Base-by-base conservation (phyloP, 2,113 vertebrate genomes). In the Isichthys henryi region DNA sequence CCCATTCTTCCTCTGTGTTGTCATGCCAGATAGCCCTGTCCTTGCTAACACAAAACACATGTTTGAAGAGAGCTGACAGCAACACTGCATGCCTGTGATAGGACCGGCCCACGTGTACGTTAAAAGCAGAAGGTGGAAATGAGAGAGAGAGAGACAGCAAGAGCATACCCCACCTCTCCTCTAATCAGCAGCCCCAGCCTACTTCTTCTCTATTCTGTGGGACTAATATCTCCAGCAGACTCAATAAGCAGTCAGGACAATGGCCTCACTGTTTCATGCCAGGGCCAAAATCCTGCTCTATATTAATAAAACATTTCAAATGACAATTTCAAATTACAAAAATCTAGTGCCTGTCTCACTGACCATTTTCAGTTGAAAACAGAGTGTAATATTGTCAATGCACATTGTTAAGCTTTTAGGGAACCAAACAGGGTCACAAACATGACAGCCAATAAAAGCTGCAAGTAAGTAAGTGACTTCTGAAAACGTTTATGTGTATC, bases 41-140 rank as follows among this genome's bases (percentile, higher is more conserved):
- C 94, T 94, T 94, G 91, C 92, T 96, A 96, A 96, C 94, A 95
- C 91, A 94, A 96, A 95, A 92, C 95, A 96, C 94, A 96, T 96
- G 96, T 95, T 94, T 92, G 91, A 52, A 90, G 92, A 94, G 93
- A 94, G 90, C 92, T 58, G 70, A 70, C 87, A 94, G 91, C 93
- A 95, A 92, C 93, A 93, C 91, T 87, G 21, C 85, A 27, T 43
- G 58, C 70, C 89, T 88, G 50, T 90, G 87, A 90, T 94, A 95
- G 94, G 92, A 93, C 93, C 91, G 84, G 92, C 94, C 92, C 94
- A 93, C 91, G 94, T 92, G 91, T 94, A 93, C 91, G 92, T 94
- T 94, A 93, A 90, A 48, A 45, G 45, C 46, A 35, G n/a, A 52
- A 90, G 87, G 94, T 90, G 91, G 92, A 88, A 92, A 91, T 91